Conservation (phyloP, 2,888 invertebrate species). For the Drepanosiphum platanoidis region DNA sequence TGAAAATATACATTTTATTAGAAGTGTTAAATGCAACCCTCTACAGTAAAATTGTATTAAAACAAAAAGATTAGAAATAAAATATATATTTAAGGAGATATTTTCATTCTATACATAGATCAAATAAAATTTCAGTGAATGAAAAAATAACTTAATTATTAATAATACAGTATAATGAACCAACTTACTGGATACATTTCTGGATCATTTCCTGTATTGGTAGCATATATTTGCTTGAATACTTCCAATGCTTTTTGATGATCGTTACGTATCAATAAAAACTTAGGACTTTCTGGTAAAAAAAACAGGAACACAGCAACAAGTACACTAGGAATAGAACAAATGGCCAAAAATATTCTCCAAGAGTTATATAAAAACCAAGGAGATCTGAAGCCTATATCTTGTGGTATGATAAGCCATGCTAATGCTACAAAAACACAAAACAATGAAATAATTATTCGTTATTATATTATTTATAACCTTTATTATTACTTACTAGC, state of each 20-base stretch:
- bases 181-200: conserved; percentile 79
- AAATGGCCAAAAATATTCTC: conserved; percentile 89
- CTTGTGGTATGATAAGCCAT: conserved; percentile 71
- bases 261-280: conserved; percentile 81
- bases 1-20: too few species aligned
- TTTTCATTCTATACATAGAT: too few species aligned
- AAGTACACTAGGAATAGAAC: conserved; percentile 87
- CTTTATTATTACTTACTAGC: conserved; percentile 74
- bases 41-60: too few species aligned
- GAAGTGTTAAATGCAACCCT: too few species aligned
- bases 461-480: not conserved
- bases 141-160: too few species aligned
- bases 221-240: conserved; percentile 81
- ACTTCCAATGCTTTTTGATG: conserved; percentile 84
- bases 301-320: conserved; percentile 85
- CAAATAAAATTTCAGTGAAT: too few species aligned
- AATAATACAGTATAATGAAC: too few species aligned
- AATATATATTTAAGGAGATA: too few species aligned
- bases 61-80: too few species aligned
- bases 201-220: conserved; percentile 80
- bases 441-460: not conserved
- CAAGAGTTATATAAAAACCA: conserved; percentile 88
- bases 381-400: conserved; percentile 76
- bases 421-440: conserved; percentile 69
- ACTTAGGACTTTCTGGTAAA: conserved; percentile 92